phyloP scores from a whole-genome alignment of 2,888 invertebrate species.

The Ochlodes sylvanus region DNA sequence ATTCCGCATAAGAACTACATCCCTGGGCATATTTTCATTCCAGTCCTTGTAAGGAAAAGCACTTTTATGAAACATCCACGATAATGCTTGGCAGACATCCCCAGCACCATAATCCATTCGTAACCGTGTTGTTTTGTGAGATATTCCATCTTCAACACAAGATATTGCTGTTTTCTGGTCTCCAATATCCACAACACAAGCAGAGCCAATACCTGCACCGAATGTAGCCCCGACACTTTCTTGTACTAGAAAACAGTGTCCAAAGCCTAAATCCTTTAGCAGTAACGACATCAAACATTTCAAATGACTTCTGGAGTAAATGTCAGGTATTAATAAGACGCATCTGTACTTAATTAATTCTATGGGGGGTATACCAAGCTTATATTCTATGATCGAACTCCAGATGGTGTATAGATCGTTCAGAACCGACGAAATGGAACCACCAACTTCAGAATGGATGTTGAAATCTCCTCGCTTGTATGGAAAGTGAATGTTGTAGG shows the following conservation, averaged over 20 bases:
- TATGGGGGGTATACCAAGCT: constrained; percentile 89
- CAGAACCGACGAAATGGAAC: constrained; percentile 93
- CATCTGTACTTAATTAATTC: constrained; percentile 92
- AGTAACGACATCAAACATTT: constrained; percentile 93
- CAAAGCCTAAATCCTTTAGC: constrained; percentile 92
- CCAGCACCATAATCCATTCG: constrained; percentile 95
- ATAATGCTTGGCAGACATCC: constrained; percentile 95
- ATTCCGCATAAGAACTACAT: constrained; percentile 91
- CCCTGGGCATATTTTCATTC: constrained; percentile 89
- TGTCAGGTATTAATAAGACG: constrained; percentile 95
- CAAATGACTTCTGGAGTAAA: constrained; percentile 93
- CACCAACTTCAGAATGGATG: constrained; percentile 92
- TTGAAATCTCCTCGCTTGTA: constrained; percentile 95
- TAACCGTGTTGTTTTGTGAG: constrained; percentile 93
- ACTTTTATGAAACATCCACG: constrained; percentile 94
- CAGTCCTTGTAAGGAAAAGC: constrained; percentile 95
- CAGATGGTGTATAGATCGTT: constrained; percentile 95
- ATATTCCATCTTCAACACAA: constrained; percentile 98
- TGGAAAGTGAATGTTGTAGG: constrained; percentile 96
- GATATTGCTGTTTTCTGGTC: constrained; percentile 98
- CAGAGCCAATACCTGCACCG: constrained; percentile 86
- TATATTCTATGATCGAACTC: constrained; percentile 91
- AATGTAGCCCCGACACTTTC: constrained; percentile 85
- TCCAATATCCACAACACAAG: constrained; percentile 97
- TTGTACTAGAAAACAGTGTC: constrained; percentile 93